A percentile compares a stretch with the other conserved stretches of the same genome.
Conservation (phyloP, 2,797 vertebrate genomes). For the Sphaeramia orbicularis region DNA sequence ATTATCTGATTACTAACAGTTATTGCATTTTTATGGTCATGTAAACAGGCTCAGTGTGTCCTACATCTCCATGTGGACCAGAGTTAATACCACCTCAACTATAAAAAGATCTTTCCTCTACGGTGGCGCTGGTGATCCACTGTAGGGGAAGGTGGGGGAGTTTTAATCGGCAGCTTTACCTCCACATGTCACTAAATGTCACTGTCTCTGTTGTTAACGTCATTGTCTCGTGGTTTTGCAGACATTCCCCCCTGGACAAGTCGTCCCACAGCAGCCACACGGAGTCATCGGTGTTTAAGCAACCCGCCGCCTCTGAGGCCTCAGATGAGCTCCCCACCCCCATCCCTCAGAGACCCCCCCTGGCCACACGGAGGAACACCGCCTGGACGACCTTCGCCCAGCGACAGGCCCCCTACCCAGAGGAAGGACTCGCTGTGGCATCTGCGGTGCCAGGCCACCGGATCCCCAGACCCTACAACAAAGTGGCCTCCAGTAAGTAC, state of each 20-base stretch:
- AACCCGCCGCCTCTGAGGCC: slow-evolving; percentile 82
- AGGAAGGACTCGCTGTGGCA: slow-evolving; percentile 73
- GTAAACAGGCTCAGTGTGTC: too few relatives aligned
- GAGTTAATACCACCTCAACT: too few relatives aligned
- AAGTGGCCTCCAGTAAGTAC: slow-evolving; percentile 91
- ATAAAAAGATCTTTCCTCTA: too few relatives aligned
- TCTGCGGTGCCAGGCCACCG: slow-evolving; percentile 61
- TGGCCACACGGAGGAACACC: slow-evolving; percentile 86
- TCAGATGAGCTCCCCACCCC: slow-evolving; percentile 75
- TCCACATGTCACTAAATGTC: not conserved
- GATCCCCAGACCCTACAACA: slow-evolving; percentile 89
- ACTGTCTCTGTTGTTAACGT: not conserved
- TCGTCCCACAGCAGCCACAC: slow-evolving; percentile 87
- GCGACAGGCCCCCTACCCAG: slow-evolving; percentile 72
- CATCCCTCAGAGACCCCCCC: slow-evolving; percentile 82
- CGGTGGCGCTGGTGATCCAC: too few relatives aligned
- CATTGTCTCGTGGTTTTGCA: slow-evolving; percentile 51
- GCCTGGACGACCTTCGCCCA: slow-evolving; percentile 75
- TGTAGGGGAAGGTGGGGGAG: too few relatives aligned
- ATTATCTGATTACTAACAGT: too few relatives aligned
- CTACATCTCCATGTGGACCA: too few relatives aligned
- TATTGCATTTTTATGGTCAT: too few relatives aligned
- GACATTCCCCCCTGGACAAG: slow-evolving; percentile 91
- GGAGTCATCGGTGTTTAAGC: slow-evolving; percentile 88
- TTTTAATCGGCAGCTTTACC: too few relatives aligned